Base-by-base conservation (phyloP, 2,888 invertebrate species). In the Philaethria dido region DNA sequence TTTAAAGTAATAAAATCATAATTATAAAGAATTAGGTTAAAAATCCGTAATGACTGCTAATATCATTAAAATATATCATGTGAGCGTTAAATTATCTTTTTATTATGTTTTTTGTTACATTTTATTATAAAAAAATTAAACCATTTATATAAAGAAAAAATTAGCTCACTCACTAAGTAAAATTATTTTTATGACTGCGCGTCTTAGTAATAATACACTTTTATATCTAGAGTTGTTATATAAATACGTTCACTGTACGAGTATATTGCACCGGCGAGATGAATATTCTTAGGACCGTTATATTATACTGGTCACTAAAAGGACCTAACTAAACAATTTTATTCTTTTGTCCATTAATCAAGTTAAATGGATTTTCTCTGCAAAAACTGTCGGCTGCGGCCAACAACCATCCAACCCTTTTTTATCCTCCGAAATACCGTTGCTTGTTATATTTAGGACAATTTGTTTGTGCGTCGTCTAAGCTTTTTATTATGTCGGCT, bases 281-380 rank as follows among this genome's bases (percentile, higher is more conserved):
- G 62, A 77, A 75, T 68, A 67, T 33, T 55, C 55, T 64, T 60
- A 22, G 44, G 29, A 73, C 78, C 73, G 78, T 78, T 78, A 78
- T 29, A 72, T 65, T 64, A 71, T 65, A 69, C 72, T 67, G 61
- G 55, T 65, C 72, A 70, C 66, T 69, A 66, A 69, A 70, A 73
- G 72, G 72, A 68, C 79, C 80, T 78, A 80, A 80, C 78, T 77
- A 85, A 85, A 89, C 82, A 72, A 84, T 83, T 83, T 87, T 86
- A 88, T 82, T 64, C 86, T 76, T 84, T 89, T 89, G 87, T 88
- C 77, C 82, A 86, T 87, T 87, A 89, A 89, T 90, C 85, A 87
- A 85, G 80, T 81, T 86, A 88, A 88, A 88, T 80, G 86, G 86
- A 86, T 86, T 87, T 82, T 70, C 71, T 76, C 71, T 79, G 69